These are phyloP conservation scores for Drosophila nikananu DNA, from an alignment of 1,140 invertebrate species.

Conservation along the genomic window DNA sequence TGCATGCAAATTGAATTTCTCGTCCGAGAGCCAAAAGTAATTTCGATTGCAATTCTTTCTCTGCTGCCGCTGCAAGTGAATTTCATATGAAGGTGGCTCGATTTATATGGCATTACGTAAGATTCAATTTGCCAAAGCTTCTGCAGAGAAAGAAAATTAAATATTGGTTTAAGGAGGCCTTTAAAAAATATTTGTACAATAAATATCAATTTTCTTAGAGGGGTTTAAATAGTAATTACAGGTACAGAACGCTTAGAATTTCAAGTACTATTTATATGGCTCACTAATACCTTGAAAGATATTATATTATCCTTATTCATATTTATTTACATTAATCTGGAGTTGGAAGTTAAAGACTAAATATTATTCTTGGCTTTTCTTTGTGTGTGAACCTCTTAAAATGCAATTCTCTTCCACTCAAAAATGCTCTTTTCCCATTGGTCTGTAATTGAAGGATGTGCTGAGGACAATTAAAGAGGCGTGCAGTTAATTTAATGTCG, in stretches of 20 bases:
- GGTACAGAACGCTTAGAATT: no score
- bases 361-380: no score
- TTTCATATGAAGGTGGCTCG: conserved; percentile 56
- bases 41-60: conserved; percentile 58
- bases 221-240: not conserved
- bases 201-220: not conserved
- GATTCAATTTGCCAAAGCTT: conserved; percentile 53
- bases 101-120: conserved; percentile 52
- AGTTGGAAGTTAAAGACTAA: no score
- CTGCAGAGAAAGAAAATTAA: conserved; percentile 8
- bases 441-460: conserved; percentile 32
- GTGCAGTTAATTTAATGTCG: conserved; percentile 69
- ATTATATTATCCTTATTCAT: no score
- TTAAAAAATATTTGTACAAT: not conserved
- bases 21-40: conserved; percentile 48
- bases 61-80: conserved; percentile 57
- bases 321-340: no score
- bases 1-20: conserved; percentile 59
- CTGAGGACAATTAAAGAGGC: conserved; percentile 61
- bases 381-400: not conserved
- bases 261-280: no score
- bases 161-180: no score
- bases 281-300: no score
- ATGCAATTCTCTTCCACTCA: conserved; percentile 8
- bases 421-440: conserved; percentile 3